Evolutionary conservation across 2,888 invertebrate genomes (phyloP).

Genomic region (Dromius quadrimaculatus): DNA sequence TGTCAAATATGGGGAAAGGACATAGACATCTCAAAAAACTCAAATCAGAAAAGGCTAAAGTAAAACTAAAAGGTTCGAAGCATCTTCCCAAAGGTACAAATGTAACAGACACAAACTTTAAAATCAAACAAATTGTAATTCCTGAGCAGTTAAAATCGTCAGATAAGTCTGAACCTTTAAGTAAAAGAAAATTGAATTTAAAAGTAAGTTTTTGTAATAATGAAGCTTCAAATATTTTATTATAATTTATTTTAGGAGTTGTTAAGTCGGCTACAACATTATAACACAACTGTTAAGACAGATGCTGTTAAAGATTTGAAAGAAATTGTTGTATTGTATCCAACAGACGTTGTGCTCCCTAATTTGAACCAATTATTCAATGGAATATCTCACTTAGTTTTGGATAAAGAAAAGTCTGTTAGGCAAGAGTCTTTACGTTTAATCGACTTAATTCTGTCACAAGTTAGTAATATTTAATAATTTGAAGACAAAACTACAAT

Average conservation of each 20-base stretch:
- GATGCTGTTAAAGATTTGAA: conserved; percentile 75
- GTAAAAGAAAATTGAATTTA: conserved; percentile 76
- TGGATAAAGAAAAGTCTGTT: conserved; percentile 78
- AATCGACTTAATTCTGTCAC: conserved; percentile 66
- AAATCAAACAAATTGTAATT: conserved; percentile 88
- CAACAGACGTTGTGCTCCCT: conserved; percentile 67
- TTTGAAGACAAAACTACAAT: background rate
- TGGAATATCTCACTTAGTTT: conserved; percentile 75
- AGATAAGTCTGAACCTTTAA: conserved; percentile 72
- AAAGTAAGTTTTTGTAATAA: conserved; percentile 67
- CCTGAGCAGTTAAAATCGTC: conserved; percentile 77
- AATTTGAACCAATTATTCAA: conserved; percentile 78
- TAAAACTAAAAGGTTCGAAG: conserved; percentile 82
- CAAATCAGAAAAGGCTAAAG: conserved; percentile 89
- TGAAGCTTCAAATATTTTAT: conserved; percentile 14
- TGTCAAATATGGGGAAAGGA: conserved; percentile 68
- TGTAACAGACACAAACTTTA: conserved; percentile 89
- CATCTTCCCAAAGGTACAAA: conserved; percentile 88
- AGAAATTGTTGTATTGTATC: conserved; percentile 69
- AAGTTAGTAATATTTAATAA: conserved; percentile 58
- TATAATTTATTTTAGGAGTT: conserved; percentile 70
- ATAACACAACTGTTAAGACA: conserved; percentile 77
- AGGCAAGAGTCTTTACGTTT: conserved; percentile 72
- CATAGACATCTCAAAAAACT: conserved; percentile 79
- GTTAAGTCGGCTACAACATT: conserved; percentile 78